Evolutionary conservation across 2,797 vertebrate genomes (phyloP).

Genomic region (Xiphophorus birchmanni): DNA sequence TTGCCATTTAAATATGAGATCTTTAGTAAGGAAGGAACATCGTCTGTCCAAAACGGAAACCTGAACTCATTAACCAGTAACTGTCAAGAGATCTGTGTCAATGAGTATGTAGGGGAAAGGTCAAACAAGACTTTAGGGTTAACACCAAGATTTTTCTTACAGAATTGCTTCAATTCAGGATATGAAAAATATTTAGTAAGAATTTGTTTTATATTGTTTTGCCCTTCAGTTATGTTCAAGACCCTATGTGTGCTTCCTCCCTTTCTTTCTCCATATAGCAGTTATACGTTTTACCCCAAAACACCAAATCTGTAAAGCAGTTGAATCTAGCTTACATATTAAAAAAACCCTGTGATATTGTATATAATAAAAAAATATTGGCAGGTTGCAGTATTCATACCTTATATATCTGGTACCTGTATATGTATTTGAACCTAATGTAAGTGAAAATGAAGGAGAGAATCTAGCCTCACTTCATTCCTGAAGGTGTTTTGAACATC

Average conservation of each 20-base stretch:
- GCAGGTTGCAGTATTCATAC: too few species aligned
- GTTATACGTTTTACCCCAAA: not conserved
- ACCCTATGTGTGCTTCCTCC: not conserved
- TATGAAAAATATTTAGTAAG: not conserved
- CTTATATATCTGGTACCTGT: not conserved
- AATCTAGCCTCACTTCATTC: slow-evolving; percentile 63
- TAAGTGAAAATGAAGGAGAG: slow-evolving; percentile 3
- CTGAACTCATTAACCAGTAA: not conserved
- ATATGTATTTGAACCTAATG: not conserved
- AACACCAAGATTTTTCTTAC: not conserved
- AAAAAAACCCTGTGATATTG: too few species aligned
- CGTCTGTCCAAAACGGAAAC: not conserved
- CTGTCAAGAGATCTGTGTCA: not conserved
- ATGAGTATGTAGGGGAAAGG: not conserved
- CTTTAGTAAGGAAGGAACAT: not conserved
- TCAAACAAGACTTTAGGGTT: not conserved
- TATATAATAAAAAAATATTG: not conserved
- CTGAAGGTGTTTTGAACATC: slow-evolving; percentile 21
- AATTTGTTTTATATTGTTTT: not conserved
- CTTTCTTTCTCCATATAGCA: not conserved
- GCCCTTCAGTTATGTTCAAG: not conserved
- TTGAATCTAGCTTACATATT: not conserved
- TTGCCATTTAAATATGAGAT: not conserved
- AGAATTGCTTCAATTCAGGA: not conserved
- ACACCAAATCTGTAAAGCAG: not conserved